A percentile compares a stretch with the other conserved stretches of the same genome.
Evolutionary conservation across 2,113 vertebrate species (phyloP).

Genomic region (Gnathonemus echidnorhynchus): DNA sequence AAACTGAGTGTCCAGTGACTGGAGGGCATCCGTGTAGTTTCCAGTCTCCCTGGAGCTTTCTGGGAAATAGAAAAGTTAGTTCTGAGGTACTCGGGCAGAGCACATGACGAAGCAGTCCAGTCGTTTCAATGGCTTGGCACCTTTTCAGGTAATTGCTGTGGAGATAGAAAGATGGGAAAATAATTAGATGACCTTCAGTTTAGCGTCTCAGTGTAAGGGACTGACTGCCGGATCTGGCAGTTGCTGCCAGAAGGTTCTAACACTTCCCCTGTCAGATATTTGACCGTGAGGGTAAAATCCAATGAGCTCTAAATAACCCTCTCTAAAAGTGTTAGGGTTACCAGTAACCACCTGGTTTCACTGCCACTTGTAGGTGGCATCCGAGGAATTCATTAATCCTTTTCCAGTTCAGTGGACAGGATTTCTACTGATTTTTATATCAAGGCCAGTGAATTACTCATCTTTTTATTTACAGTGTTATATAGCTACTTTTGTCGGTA

Average conservation of each 20-base stretch:
- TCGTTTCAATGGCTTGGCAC: not conserved
- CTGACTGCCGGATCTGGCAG: not conserved
- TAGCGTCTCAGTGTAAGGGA: not conserved
- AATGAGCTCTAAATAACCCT: not conserved
- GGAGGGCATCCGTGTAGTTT: not conserved
- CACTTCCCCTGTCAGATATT: slow-evolving; percentile 10
- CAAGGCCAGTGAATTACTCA: not conserved
- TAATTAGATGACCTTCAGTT: slow-evolving; percentile 18
- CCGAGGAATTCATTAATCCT: not conserved
- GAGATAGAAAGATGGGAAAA: slow-evolving; percentile 11
- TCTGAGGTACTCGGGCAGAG: not conserved
- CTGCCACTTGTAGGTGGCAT: not conserved
- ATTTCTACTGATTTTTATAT: not conserved
- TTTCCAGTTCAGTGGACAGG: not conserved
- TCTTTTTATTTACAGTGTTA: not conserved
- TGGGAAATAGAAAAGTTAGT: not conserved
- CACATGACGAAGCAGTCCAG: not conserved
- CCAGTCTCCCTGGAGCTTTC: not conserved
- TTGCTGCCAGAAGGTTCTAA: not conserved
- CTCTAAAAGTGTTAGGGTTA: not conserved
- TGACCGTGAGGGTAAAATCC: not conserved
- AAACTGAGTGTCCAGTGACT: not conserved
- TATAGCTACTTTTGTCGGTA: not conserved
- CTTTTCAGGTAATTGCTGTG: slow-evolving; percentile 13
- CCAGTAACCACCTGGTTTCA: not conserved